A percentile compares a stretch with the other conserved stretches of the same genome.
Conservation (phyloP, 2,797 vertebrate species). For the Valencia hispanica region DNA sequence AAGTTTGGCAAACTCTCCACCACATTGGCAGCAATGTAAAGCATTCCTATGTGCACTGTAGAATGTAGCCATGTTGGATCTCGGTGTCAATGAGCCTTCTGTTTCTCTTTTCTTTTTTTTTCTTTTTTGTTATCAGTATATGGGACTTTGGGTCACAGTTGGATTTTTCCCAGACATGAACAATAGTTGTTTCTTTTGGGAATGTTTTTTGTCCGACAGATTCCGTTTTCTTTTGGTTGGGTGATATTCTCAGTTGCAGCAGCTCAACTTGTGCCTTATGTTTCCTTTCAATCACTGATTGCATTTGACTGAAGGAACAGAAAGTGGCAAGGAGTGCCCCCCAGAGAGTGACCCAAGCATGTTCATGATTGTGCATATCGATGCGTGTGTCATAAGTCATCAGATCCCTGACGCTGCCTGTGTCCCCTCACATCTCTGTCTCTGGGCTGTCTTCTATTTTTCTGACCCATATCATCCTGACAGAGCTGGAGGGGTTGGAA, state of each 20-base stretch:
- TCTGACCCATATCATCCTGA: constrained; percentile 38
- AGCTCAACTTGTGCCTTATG: constrained; percentile 86
- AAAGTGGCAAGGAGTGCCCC: constrained; percentile 53
- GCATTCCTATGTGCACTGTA: constrained; percentile 72
- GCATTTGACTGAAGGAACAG: constrained; percentile 72
- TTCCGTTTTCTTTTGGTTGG: constrained; percentile 53
- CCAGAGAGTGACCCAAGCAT: constrained; percentile 51
- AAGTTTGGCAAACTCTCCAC: constrained; percentile 68
- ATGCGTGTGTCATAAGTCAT: constrained; percentile 65
- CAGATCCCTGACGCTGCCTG: constrained; percentile 53
- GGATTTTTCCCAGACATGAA: constrained; percentile 59
- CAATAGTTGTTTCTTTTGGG: constrained; percentile 66
- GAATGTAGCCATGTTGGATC: constrained; percentile 74
- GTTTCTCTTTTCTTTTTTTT: constrained; percentile 49
- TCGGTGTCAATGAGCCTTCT: constrained; percentile 63
- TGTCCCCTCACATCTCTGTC: constrained; percentile 53
- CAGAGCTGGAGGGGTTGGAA: constrained; percentile 53
- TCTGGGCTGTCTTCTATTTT: constrained; percentile 32
- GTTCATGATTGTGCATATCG: constrained; percentile 63
- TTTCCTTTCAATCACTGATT: constrained; percentile 80
- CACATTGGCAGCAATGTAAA: constrained; percentile 71
- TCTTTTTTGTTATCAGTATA: constrained; percentile 36
- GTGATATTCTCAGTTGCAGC: constrained; percentile 70
- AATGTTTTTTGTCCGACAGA: constrained; percentile 54
- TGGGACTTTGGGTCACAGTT: constrained; percentile 61